Percentiles rank a stretch among this genome's conserved stretches.
Conservation (phyloP, 2,113 vertebrate genomes). For the Chroicocephalus ridibundus region DNA sequence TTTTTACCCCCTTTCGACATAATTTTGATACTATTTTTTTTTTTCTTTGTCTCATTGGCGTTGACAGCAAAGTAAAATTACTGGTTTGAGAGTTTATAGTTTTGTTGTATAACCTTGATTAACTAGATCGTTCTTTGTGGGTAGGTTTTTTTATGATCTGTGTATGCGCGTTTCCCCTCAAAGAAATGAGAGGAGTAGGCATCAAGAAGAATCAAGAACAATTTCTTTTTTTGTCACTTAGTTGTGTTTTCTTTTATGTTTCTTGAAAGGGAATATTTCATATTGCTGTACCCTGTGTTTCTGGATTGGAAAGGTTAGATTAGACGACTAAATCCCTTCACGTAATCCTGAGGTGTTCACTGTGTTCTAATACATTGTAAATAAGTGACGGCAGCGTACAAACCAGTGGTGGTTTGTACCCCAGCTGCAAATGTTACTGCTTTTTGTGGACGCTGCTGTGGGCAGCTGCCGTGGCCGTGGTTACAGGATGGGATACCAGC, state of each 20-base stretch:
- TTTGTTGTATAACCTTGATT: background rate
- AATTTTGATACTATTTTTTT: background rate
- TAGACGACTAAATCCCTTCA: background rate
- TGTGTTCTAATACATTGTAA: background rate
- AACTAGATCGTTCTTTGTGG: background rate
- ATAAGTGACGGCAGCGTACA: background rate
- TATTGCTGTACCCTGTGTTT: rapidly evolving
- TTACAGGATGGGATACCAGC: background rate
- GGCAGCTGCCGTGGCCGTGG: background rate
- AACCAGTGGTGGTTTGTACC: too few relatives aligned
- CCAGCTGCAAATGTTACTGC: background rate
- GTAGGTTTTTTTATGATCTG: background rate
- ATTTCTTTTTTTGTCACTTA: background rate
- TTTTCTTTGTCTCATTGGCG: background rate
- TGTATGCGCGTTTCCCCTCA: background rate
- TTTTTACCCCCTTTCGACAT: rapidly evolving
- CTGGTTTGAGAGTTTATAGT: background rate
- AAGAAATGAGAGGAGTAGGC: background rate
- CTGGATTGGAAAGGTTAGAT: background rate
- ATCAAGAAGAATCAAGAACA: background rate
- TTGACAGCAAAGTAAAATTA: background rate
- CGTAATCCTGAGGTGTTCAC: rapidly evolving
- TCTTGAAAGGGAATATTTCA: background rate
- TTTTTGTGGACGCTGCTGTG: background rate
- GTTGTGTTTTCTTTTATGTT: background rate